Base-by-base conservation (phyloP, 2,888 invertebrate genomes). In the Bimastos eiseni region DNA sequence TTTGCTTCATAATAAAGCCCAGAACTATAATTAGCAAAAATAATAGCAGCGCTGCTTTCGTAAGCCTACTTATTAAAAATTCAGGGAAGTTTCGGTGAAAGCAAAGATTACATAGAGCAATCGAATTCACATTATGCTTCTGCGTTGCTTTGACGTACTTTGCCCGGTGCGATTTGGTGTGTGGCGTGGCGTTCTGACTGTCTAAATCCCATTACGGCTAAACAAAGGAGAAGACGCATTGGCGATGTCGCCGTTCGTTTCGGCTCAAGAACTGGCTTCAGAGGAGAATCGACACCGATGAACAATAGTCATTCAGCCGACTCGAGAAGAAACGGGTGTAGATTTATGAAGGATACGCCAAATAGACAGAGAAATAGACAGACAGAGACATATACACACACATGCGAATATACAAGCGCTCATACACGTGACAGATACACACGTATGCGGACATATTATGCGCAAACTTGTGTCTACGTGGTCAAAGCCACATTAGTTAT, bases 181-280 rank as follows among this genome's bases (percentile, higher is more conserved):
- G n/a, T n/a, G n/a, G 11, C 30, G 70, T n/a, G 11, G 70, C 49
- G 11, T n/a, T 8, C 3, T n/a, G n/a, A n/a, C n/a, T 70, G 70
- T n/a, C 70, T 70, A 70, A 70, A 70, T 70, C 70, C n/a, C 70
- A 70, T 70, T 70, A 70, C 5, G 70, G 30, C 70, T 70, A 1
- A 6, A 70, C n/a, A 70, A 30, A 70, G 70, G 15, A 70, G 70
- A 30, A n/a, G 70, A 70, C 13, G 70, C 13, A 70, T 8, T 30
- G 6, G 70, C n/a, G 30, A n/a, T 49, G 30, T 70, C 1, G 70
- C 6, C 70, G 49, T 70, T 70, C n/a, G 70, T n/a, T 70, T n/a
- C 70, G n/a, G 30, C 70, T 70, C 70, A 70, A 70, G 70, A n/a
- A 70, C 70, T 70, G 70, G n/a, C 70, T 70, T n/a, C 70, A 70